Evolutionary conservation across 2,797 vertebrate genomes (phyloP).

Genomic region (Galaxias olidus): DNA sequence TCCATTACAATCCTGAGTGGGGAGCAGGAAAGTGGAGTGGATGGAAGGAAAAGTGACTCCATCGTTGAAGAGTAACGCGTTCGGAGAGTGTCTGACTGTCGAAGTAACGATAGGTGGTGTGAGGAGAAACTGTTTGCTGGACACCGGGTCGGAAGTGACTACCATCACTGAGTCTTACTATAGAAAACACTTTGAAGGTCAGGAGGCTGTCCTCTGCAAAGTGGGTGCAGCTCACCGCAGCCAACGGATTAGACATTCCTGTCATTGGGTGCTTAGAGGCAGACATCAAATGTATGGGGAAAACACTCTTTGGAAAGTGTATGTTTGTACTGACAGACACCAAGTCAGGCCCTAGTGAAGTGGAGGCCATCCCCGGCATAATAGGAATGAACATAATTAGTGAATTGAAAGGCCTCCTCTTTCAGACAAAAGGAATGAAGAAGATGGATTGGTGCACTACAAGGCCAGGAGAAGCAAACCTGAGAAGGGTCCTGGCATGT

Average conservation of each 20-base stretch:
- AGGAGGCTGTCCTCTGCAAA: not conserved
- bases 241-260: constrained; percentile 2
- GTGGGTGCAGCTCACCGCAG: not conserved
- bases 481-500: not conserved
- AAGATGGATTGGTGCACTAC: not conserved
- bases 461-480: not conserved
- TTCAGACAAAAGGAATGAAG: not conserved
- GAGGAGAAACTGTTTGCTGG: constrained; percentile 18
- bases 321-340: constrained; percentile 17
- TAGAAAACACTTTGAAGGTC: no score
- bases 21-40: not conserved
- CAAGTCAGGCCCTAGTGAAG: not conserved
- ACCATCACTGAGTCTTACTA: no score
- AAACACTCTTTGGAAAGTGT: constrained; percentile 1
- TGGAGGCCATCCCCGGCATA: constrained; percentile 14
- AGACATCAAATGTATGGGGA: constrained; percentile 18
- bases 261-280: not conserved
- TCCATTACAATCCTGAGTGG: not conserved
- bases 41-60: not conserved
- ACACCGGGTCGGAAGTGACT: constrained; percentile 29
- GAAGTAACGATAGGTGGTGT: constrained; percentile 11
- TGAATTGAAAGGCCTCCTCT: not conserved
- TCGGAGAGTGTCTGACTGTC: constrained; percentile 18
- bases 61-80: not conserved
- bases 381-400: constrained; percentile 26